Percentiles rank a stretch among this genome's conserved stretches.
Conservation (phyloP, 2,888 invertebrate genomes). For the Cryptocephalus moraei region DNA sequence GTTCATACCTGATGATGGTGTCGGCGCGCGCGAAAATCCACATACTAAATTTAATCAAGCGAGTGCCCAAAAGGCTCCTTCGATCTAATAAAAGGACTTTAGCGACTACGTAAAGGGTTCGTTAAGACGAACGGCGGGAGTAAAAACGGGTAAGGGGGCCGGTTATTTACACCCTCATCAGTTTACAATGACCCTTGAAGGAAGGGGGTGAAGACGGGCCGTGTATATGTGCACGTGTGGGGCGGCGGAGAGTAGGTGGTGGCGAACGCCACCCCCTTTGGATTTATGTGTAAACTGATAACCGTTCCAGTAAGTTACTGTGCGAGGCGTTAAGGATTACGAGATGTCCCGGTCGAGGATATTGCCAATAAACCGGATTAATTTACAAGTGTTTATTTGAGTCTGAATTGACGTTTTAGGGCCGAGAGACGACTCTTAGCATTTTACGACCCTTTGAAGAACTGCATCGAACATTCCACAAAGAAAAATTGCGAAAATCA, state of each 20-base stretch:
- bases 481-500: no score
- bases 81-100: slow-evolving; percentile 36
- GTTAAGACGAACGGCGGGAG: slow-evolving; percentile 30
- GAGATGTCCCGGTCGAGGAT: slow-evolving; percentile 12
- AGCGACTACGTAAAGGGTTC: slow-evolving; percentile 32
- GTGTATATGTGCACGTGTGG: not conserved
- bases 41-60: slow-evolving; percentile 20
- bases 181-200: slow-evolving; percentile 52
- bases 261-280: slow-evolving; percentile 22
- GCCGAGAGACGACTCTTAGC: no score
- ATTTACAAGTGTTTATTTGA: slow-evolving; percentile 5
- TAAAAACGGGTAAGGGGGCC: slow-evolving; percentile 30
- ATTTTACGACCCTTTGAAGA: no score
- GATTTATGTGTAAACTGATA: slow-evolving; percentile 33
- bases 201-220: slow-evolving; percentile 11
- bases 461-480: no score
- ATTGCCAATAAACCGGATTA: slow-evolving; percentile 14
- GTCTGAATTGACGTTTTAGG: not conserved
- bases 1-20: slow-evolving; percentile 17
- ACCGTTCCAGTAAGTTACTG: slow-evolving; percentile 10
- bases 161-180: slow-evolving; percentile 57
- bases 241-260: slow-evolving; percentile 12
- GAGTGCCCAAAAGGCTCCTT: slow-evolving; percentile 24
- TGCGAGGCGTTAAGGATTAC: slow-evolving; percentile 13
- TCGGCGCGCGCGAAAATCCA: slow-evolving; percentile 15